Evolutionary conservation across 2,797 vertebrate species (phyloP), one percentile per base, ranked within the genome.

Genomic region (Anomalospiza imberbis): DNA sequence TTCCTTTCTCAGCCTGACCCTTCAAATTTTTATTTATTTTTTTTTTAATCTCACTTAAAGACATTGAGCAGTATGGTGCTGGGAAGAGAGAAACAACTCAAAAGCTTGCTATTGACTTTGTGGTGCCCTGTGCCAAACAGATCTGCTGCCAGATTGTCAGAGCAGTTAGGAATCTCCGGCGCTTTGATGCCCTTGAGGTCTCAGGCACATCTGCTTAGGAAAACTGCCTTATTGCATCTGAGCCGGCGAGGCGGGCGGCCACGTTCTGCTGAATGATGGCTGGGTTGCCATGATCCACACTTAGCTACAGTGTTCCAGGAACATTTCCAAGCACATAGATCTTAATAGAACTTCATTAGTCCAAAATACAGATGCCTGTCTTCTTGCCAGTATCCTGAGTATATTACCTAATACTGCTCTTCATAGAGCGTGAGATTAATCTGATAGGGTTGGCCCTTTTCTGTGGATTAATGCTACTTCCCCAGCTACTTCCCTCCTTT

Each of bases 151-250:
- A 95, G 91, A 88, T 94, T 96, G 91, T 90, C 85, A 79, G 73
- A 38, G 93, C 40, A 85, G 85, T 84, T 84, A 66, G 73, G 51
- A 86, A 87, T 96, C 93, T 96, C 89, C 88, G 94, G 87, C 12
- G 24, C 74, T 94, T 90, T 90, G 93, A 76, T 96, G 94, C 88
- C 94, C 94, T 78, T 93, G 93, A 85, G 91, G 91, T 95, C 91
- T 86, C 80, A 82, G 80, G 77, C 91, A 85, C 96, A 96, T 93
- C 95, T 96, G 96, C 71, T 93, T 90, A 93, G 83, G 80, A 95
- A 94, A 94, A 81, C 51, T 91, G 93, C 88, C 71, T 84, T 94
- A 94, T 94, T 95, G 93, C 85, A 70, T 94, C 79, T 55, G 85
- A 95, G 93, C 36, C 1, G 40, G 28, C 1, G 0, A 85, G 87